Conservation (phyloP, 2,888 invertebrate genomes). For the Enchytraeus crypticus region DNA sequence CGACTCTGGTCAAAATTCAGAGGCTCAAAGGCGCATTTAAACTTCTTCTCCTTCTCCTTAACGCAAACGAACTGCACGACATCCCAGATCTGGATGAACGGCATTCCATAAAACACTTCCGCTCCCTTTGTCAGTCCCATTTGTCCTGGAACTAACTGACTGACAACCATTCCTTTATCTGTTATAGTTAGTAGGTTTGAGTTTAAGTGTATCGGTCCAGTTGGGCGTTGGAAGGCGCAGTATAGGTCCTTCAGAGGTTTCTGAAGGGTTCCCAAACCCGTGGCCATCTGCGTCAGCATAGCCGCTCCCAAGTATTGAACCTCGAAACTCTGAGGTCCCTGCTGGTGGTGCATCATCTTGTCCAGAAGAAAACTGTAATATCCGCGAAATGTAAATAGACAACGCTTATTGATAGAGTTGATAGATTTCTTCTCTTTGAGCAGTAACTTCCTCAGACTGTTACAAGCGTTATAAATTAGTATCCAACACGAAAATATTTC, state of each 20-base stretch:
- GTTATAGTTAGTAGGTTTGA: background rate
- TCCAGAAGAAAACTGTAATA: background rate
- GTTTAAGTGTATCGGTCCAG: background rate
- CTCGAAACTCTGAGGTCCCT: background rate
- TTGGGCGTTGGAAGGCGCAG: background rate
- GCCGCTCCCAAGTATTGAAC: background rate
- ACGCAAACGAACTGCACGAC: background rate
- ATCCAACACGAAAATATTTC: no score
- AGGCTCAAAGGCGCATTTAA: conserved; percentile 1
- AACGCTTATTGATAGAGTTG: no score
- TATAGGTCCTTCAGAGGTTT: conserved; percentile 1
- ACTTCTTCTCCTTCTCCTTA: background rate
- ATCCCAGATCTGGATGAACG: background rate
- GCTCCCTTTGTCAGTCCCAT: background rate
- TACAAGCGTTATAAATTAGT: no score
- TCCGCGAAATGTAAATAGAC: no score
- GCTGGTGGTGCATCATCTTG: background rate
- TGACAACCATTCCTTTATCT: background rate
- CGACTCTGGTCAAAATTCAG: background rate
- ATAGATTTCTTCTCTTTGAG: no score
- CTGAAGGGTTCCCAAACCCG: background rate
- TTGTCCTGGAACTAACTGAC: background rate
- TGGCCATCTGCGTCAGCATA: background rate
- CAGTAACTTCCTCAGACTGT: no score
- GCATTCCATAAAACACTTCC: conserved; percentile 1